Base-by-base conservation (phyloP, 2,888 invertebrate species). In the Drosophila merina region DNA sequence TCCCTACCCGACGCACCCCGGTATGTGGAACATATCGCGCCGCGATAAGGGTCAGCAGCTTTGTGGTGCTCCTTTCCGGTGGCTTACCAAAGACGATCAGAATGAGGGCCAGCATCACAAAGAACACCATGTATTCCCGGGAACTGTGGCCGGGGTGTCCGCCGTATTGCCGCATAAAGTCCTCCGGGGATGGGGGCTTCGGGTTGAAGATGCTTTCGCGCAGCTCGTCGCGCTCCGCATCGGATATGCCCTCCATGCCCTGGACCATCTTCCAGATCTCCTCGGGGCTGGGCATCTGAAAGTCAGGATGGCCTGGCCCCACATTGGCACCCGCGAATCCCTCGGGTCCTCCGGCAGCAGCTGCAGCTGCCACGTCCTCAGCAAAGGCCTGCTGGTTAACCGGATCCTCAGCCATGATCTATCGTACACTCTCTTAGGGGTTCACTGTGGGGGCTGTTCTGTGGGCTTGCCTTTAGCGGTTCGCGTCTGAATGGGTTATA, bases 161-260 rank as follows among this genome's bases (percentile, higher is more conserved):
- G 47, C 80, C 83, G 47, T 80, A 78, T 20, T 79, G 75, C 28
- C 64, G 74, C 71, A 82, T 67, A n/a, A 86, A 86, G 54, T 90
- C 87, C 30, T 90, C 78, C 89, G 91, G 0, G 90, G 93, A 51
- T 7, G 83, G 70, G 3, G 91, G 90, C 47, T 93, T 91, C 0
- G 92, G 90, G 72, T 90, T 93, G 0, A 92, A 89, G 50, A 95
- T 82, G 87, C 93, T 92, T 1, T 92, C 92, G 58, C 92, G 93
- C 20, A 95, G 79, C 56, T 92, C 93, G n/a, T 93, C 93, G 72
- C 93, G 94, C 55, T 94, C 93, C 25, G 94, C 94, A 4, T 95
- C 95, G 52, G 93, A 91, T 2, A 95, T 85, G 2, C 93, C 94
- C 0, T 90, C 83, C 79, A 94, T 92, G 0, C 92, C 89, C 20